Conservation (phyloP, 2,113 vertebrate species). For the Pitta sordida region DNA sequence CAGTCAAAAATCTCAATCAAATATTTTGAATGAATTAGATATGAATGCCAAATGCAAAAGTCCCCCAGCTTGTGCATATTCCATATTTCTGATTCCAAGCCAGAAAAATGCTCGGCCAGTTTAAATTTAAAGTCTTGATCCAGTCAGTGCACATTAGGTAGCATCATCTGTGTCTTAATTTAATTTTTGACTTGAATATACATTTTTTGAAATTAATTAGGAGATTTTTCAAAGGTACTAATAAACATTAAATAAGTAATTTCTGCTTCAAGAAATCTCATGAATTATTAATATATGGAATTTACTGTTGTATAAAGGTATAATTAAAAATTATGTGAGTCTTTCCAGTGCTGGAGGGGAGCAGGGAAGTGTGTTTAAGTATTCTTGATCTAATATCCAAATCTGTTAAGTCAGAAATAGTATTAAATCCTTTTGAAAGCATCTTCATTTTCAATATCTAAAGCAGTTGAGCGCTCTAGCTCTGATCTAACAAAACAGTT, state of each 20-base stretch:
- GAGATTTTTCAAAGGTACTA: not conserved
- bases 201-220: conserved; percentile 3
- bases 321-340: not conserved
- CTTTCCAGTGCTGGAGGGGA: not conserved
- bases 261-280: not conserved
- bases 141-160: not conserved
- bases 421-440: conserved; percentile 25
- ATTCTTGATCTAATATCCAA: conserved; percentile 8
- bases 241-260: not conserved
- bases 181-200: not conserved
- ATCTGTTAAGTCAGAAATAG: conserved; percentile 9
- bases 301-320: not conserved
- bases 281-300: not conserved
- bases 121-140: not conserved
- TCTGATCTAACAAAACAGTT: conserved; percentile 33
- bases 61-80: not conserved
- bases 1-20: not conserved
- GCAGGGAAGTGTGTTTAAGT: not conserved
- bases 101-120: not conserved
- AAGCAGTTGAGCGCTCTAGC: conserved; percentile 6
- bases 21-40: not conserved
- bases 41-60: not conserved
- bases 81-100: not conserved
- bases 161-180: not conserved
- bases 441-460: conserved; percentile 25